Evolutionary conservation across 2,797 vertebrate genomes (phyloP), one percentile per base, ranked within the genome.

Genomic region (Cetoscarus ocellatus): DNA sequence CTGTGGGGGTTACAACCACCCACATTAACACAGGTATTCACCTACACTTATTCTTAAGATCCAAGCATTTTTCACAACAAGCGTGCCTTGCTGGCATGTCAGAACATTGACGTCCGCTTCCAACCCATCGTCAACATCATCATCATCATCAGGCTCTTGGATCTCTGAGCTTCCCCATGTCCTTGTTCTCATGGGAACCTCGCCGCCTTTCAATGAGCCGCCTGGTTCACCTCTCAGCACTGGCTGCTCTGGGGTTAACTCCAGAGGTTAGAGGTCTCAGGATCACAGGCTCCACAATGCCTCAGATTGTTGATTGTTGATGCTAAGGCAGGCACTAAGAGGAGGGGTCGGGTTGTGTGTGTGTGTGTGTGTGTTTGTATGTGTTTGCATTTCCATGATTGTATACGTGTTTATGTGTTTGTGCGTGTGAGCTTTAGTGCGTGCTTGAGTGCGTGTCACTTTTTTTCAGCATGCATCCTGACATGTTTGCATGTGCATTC

Each of bases 281-380:
- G 93, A 94, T 91, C 90, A 94, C 92, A 94, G 92, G 92, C 90
- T 92, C 89, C 91, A 94, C 92, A 94, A 95, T 94, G 92, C 91
- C 81, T 81, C 74, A 79, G 90, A 90, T 86, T 90, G 87, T 88
- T 89, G 87, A 93, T 91, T 89, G 91, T 91, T 88, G 86, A 89
- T 88, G 88, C 87, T 87, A 69, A 81, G 77, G 72, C 64, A 57
- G 74, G 82, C 27, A 34, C 74, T 59, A 71, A 76, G 70, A 71
- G 67, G 89, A 72, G 84, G 87, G 15, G 64, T 18, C 42, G 18
- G 53, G 58, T 14, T 67, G 68, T 70, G 55, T 61, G 18, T 45
- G 15, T 53, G 59, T 12, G 40, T 55, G 52, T 73, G 6, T 14
- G 6, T 51, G 50, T 38, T 43, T 47, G 35, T 38, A 5, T 61